A percentile compares a stretch with the other conserved stretches of the same genome.
phyloP scores from a whole-genome alignment of 2,113 vertebrate species.

The Genyomyrus donnyi region DNA sequence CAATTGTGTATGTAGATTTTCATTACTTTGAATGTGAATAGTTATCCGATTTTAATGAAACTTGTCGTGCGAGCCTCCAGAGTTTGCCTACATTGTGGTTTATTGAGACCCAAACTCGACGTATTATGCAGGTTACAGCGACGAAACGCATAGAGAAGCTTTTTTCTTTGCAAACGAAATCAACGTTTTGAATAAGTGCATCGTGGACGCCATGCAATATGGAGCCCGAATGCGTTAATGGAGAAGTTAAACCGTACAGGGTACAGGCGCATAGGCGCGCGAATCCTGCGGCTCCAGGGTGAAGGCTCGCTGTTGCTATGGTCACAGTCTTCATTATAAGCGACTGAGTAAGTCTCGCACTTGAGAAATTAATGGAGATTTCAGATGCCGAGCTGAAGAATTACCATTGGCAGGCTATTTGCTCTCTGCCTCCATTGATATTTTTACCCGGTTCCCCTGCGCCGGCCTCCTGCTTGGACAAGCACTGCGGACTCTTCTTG shows the following conservation, averaged over 20 bases:
- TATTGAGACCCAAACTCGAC: neutral
- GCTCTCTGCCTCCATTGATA: neutral
- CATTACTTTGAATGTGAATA: neutral
- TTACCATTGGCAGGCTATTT: slow-evolving; percentile 20
- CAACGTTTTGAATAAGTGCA: neutral
- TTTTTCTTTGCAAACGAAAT: neutral
- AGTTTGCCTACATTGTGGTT: neutral
- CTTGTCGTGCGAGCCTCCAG: neutral
- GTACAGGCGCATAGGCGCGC: neutral
- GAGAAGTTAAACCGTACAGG: neutral
- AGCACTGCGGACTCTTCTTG: slow-evolving; percentile 2
- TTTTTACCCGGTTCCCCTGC: neutral
- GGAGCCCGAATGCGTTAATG: neutral
- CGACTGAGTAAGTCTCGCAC: neutral
- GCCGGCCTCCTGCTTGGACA: neutral
- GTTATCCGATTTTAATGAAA: neutral
- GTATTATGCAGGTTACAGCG: neutral
- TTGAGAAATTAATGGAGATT: slow-evolving; percentile 23
- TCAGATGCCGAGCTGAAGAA: slow-evolving; percentile 6
- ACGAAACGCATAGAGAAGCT: neutral
- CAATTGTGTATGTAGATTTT: neutral
- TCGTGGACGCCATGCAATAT: neutral
- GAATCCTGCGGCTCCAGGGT: neutral
- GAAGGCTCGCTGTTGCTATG: slow-evolving; percentile 27
- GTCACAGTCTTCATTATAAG: slow-evolving; percentile 24